These are phyloP conservation scores for Diaperis boleti DNA, from an alignment of 2,888 invertebrate genomes.

Conservation along the genomic window DNA sequence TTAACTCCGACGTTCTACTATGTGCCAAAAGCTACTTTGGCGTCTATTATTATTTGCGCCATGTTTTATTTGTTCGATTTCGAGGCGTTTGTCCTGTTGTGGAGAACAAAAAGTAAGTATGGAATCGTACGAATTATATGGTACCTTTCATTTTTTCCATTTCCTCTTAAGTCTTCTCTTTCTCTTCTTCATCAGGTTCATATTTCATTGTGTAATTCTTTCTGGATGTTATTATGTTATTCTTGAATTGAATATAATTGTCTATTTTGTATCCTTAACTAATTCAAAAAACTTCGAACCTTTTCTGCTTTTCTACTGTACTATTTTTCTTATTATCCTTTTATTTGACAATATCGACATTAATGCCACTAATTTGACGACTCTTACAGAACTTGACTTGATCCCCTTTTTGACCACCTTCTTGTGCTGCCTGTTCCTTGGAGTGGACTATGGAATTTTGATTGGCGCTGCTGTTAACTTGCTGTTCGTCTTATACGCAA, in stretches of 20 bases:
- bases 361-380: too few species aligned
- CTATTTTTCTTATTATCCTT: too few species aligned
- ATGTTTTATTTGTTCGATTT: conserved; percentile 88
- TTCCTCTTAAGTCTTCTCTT: too few species aligned
- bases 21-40: conserved; percentile 88
- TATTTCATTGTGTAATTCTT: too few species aligned
- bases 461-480: conserved; percentile 70
- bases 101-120: conserved; percentile 81
- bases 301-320: too few species aligned
- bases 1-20: conserved; percentile 85
- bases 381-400: conserved; percentile 71
- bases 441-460: conserved; percentile 76
- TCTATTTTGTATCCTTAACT: too few species aligned
- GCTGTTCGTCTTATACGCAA: conserved; percentile 68
- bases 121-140: background rate
- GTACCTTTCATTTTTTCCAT: too few species aligned
- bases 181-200: too few species aligned
- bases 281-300: too few species aligned
- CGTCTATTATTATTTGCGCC: conserved; percentile 90
- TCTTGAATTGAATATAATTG: too few species aligned
- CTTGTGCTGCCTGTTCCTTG: conserved; percentile 70
- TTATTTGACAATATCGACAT: too few species aligned
- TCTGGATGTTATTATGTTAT: too few species aligned
- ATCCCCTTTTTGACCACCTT: conserved; percentile 71
- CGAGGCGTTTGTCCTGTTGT: conserved; percentile 76